phyloP scores from a whole-genome alignment of 2,113 vertebrate genomes.

The Lamprotornis superbus region DNA sequence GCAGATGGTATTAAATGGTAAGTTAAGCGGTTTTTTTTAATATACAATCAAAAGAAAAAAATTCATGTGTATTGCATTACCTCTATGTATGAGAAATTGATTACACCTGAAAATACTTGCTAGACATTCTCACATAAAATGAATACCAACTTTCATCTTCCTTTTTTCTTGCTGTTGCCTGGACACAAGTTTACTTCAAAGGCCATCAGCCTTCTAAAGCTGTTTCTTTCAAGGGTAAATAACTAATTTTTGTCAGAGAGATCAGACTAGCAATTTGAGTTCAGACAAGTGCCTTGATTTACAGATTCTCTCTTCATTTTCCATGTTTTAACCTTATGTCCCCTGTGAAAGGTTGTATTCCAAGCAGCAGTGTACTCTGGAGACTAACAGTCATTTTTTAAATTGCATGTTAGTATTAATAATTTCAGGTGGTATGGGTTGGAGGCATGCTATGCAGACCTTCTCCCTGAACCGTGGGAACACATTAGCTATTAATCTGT shows the following conservation, averaged over 20 bases:
- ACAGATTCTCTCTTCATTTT: conserved; percentile 35
- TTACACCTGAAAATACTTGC: conserved; percentile 10
- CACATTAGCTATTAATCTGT: neutral
- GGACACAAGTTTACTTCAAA: conserved; percentile 22
- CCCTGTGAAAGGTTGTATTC: conserved; percentile 2
- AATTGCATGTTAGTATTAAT: conserved; percentile 55
- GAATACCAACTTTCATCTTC: neutral
- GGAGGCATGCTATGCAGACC: neutral
- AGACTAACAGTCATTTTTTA: conserved; percentile 8
- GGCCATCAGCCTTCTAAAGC: neutral
- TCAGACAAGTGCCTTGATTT: conserved; percentile 28
- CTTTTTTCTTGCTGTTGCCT: neutral
- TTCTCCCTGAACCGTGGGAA: neutral
- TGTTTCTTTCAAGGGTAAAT: conserved; percentile 28
- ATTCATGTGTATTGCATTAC: neutral
- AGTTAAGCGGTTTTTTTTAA: neutral
- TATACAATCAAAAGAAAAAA: neutral
- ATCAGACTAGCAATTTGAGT: conserved; percentile 14
- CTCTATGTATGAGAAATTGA: neutral
- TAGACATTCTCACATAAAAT: neutral
- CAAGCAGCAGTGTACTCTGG: neutral
- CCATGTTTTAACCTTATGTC: conserved; percentile 34
- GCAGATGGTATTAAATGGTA: neutral
- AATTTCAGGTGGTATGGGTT: conserved; percentile 14
- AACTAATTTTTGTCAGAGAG: conserved; percentile 28